Percentiles rank a stretch among this genome's conserved stretches.
phyloP scores from a whole-genome alignment of 2,888 invertebrate species.

The Scrobipalpa atriplicella region DNA sequence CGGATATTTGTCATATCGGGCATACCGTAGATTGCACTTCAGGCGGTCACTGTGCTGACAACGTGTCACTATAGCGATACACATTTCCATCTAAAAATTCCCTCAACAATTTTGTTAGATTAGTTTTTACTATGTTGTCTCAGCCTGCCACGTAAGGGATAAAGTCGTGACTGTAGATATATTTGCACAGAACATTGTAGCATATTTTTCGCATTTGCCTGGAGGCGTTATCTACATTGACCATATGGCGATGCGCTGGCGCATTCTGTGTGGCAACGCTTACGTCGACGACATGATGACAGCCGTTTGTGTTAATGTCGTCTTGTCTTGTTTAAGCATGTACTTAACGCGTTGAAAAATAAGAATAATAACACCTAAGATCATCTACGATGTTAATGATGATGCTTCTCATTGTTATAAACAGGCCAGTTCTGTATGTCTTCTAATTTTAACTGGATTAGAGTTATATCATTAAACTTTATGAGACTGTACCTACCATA shows the following conservation, averaged over 20 bases:
- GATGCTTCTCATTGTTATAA: neutral
- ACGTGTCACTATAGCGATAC: no score
- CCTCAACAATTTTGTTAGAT: no score
- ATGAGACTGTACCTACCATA: no score
- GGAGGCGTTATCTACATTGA: slow-evolving; percentile 9
- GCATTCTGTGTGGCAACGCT: neutral
- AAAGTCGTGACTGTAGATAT: neutral
- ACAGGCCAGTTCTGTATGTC: no score
- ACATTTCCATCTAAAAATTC: no score
- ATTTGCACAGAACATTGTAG: neutral
- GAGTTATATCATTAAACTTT: no score
- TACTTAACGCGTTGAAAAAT: neutral
- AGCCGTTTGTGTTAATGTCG: neutral
- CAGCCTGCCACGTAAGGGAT: no score
- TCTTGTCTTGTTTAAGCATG: neutral
- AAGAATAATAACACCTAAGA: neutral
- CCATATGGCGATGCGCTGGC: neutral
- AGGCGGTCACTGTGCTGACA: no score
- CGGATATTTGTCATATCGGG: no score
- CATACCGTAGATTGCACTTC: no score
- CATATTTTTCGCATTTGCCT: slow-evolving; percentile 6
- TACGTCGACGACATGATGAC: neutral
- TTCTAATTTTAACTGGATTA: no score
- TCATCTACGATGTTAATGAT: neutral
- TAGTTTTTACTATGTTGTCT: no score